These are phyloP conservation scores for Crotalus tigris DNA, from an alignment of 2,113 vertebrate genomes.

Conservation along the genomic window DNA sequence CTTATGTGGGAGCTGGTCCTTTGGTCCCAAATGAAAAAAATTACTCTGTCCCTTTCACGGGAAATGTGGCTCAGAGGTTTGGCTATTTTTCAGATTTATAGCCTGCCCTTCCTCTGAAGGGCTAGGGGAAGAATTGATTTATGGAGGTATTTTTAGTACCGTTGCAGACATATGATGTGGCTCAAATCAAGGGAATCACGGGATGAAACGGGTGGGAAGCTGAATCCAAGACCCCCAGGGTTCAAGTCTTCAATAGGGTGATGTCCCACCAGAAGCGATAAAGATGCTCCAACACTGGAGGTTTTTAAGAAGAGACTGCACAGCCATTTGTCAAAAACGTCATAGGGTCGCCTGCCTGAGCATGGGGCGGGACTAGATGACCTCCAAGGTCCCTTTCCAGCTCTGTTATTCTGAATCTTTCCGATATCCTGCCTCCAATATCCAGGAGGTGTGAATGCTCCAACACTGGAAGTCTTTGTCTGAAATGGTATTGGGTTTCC, in stretches of 20 bases:
- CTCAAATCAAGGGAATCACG: neutral
- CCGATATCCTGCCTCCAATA: no score
- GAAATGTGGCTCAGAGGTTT: neutral
- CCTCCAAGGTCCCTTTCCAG: no score
- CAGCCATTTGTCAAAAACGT: no score
- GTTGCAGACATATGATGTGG: neutral
- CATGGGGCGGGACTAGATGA: no score
- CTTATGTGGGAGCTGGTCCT: neutral
- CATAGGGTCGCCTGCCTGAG: no score
- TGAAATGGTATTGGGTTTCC: no score
- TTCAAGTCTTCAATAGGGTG: neutral
- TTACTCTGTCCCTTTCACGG: neutral
- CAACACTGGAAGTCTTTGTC: no score
- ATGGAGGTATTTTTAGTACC: neutral
- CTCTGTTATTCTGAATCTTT: no score
- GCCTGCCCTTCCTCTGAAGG: neutral
- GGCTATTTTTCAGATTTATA: neutral
- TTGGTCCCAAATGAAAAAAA: neutral
- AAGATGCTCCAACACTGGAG: neutral
- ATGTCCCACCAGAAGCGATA: neutral
- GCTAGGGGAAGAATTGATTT: no score
- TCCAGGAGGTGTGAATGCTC: no score
- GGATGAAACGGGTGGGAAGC: neutral
- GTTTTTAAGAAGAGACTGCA: no score
- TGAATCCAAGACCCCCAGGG: neutral